Evolutionary conservation across 2,113 vertebrate species (phyloP).

Genomic region (Kobus ellipsiprymnus): DNA sequence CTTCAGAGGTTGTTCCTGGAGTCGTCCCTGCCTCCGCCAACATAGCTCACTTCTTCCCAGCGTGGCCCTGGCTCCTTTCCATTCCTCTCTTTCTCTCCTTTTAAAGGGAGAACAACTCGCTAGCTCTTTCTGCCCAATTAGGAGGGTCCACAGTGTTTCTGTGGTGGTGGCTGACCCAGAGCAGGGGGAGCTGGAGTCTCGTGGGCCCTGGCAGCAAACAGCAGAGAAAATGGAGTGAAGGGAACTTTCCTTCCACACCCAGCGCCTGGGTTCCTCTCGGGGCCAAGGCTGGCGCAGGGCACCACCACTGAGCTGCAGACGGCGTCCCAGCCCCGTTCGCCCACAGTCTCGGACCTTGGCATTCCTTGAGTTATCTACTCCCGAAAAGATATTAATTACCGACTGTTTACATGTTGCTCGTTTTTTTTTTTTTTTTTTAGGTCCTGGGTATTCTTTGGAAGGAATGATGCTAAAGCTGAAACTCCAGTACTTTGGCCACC

Average conservation of each 20-base stretch:
- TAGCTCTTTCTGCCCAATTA: not conserved
- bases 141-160: not conserved
- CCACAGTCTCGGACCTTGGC: not conserved
- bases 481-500: no score
- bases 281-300: not conserved
- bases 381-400: not conserved
- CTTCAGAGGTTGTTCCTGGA: not conserved
- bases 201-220: not conserved
- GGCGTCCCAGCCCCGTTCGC: not conserved
- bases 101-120: not conserved
- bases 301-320: rapidly evolving
- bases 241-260: not conserved
- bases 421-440: not conserved
- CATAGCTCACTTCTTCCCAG: not conserved
- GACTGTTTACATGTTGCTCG: not conserved
- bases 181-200: not conserved
- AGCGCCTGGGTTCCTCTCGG: not conserved
- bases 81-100: not conserved
- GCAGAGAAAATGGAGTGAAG: not conserved
- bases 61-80: not conserved
- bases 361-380: not conserved
- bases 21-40: not conserved
- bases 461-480: no score
- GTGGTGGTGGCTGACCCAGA: not conserved
- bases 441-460: no score